These are phyloP conservation scores for Vireo altiloquus DNA, from an alignment of 2,113 vertebrate species.

Conservation along the genomic window DNA sequence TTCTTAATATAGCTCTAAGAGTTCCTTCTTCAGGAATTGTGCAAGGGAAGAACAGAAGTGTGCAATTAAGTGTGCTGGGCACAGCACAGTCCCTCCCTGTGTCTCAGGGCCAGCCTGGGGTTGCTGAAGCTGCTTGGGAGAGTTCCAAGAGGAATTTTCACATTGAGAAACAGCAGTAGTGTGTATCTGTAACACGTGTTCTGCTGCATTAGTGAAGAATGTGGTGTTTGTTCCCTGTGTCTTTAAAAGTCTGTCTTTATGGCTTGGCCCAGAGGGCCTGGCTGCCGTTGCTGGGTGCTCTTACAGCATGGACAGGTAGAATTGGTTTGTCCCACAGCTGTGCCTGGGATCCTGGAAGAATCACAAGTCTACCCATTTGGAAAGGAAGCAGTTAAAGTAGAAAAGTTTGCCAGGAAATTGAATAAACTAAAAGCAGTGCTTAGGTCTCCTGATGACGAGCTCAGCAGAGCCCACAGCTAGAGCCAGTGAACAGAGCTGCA, in stretches of 20 bases:
- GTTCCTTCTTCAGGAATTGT: neutral
- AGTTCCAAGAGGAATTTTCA: neutral
- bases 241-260: neutral
- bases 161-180: neutral
- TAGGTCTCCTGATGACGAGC: neutral
- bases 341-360: neutral
- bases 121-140: neutral
- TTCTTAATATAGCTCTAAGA: neutral
- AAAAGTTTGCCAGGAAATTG: slow-evolving; percentile 43
- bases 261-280: neutral
- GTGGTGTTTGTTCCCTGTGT: neutral
- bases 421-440: slow-evolving; percentile 16
- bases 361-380: neutral
- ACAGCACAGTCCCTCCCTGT: neutral
- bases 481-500: neutral
- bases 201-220: neutral
- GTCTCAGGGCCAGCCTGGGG: neutral
- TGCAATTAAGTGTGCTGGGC: neutral
- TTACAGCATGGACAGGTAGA: neutral
- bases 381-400: slow-evolving; percentile 37
- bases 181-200: neutral
- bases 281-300: neutral
- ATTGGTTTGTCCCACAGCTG: neutral
- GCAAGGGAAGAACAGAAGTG: neutral
- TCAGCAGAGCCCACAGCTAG: neutral